phyloP scores from a whole-genome alignment of 2,888 invertebrate species.

The Meiosimyza decipiens region DNA sequence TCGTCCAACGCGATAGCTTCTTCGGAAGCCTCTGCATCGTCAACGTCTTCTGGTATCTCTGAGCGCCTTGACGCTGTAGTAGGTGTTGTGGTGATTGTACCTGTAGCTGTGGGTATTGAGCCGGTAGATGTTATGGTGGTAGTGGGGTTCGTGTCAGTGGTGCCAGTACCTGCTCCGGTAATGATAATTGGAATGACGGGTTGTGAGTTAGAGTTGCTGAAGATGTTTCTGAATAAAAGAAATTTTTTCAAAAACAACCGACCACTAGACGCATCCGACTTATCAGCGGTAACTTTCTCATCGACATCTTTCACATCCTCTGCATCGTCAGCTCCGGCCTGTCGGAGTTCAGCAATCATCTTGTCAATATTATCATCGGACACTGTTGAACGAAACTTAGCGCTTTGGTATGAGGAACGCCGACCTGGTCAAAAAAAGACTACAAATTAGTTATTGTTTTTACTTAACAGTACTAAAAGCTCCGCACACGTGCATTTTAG shows the following conservation, averaged over 20 bases:
- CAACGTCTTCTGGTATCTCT: slow-evolving; percentile 31
- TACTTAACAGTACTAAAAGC: neutral
- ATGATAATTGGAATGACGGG: slow-evolving; percentile 61
- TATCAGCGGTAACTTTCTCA: slow-evolving; percentile 32
- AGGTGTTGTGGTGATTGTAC: slow-evolving; percentile 46
- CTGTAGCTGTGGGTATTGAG: slow-evolving; percentile 51
- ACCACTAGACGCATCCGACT: slow-evolving; percentile 56
- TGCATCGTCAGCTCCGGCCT: slow-evolving; percentile 22
- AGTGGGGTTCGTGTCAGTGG: slow-evolving; percentile 36
- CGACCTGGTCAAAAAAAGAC: slow-evolving; percentile 39
- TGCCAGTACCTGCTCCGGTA: slow-evolving; percentile 45
- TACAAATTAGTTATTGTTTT: neutral
- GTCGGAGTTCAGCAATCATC: slow-evolving; percentile 24
- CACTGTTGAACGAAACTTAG: slow-evolving; percentile 43
- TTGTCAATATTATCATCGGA: slow-evolving; percentile 29
- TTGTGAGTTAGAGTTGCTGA: slow-evolving; percentile 49
- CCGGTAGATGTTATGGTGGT: slow-evolving; percentile 48
- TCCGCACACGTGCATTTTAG: too few species aligned
- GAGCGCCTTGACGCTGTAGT: slow-evolving; percentile 45
- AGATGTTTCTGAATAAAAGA: slow-evolving; percentile 57
- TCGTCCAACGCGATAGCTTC: slow-evolving; percentile 50
- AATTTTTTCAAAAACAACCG: slow-evolving; percentile 60
- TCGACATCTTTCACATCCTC: slow-evolving; percentile 10
- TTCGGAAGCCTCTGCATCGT: slow-evolving; percentile 37
- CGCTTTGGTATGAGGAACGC: slow-evolving; percentile 46